Conservation (phyloP, 2,797 vertebrate genomes). For the Helicolenus hilgendorfi region DNA sequence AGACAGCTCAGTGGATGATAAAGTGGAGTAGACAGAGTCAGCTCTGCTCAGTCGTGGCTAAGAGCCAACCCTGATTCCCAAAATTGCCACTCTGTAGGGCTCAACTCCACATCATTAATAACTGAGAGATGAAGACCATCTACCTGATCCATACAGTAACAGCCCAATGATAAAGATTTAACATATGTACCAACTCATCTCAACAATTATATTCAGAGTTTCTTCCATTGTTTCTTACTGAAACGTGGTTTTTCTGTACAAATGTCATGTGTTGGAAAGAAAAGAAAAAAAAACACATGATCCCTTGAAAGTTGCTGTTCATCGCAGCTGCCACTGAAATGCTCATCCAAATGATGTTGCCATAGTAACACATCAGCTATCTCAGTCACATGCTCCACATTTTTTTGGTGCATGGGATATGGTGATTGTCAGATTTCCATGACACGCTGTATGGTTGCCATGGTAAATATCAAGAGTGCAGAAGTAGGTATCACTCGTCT, state of each 20-base stretch:
- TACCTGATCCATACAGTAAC: neutral
- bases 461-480: neutral
- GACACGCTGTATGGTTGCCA: slow-evolving; percentile 16
- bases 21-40: slow-evolving; percentile 8
- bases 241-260: neutral
- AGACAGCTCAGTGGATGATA: neutral
- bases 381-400: slow-evolving; percentile 28
- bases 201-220: neutral
- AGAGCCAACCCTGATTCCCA: slow-evolving; percentile 4
- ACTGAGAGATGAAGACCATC: neutral
- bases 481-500: neutral
- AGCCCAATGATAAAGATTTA: neutral
- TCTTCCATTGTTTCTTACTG: neutral
- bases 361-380: slow-evolving; percentile 75
- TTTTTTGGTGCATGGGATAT: slow-evolving; percentile 28
- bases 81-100: neutral
- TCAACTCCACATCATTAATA: neutral
- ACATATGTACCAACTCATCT: neutral
- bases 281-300: neutral
- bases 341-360: slow-evolving; percentile 62
- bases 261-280: neutral
- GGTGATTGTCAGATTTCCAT: slow-evolving; percentile 32
- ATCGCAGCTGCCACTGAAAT: slow-evolving; percentile 43
- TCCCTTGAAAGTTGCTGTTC: slow-evolving; percentile 29
- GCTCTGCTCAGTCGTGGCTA: neutral